These are phyloP conservation scores for Propithecus coquereli DNA, from an alignment of 2,113 vertebrate species.

Conservation along the genomic window DNA sequence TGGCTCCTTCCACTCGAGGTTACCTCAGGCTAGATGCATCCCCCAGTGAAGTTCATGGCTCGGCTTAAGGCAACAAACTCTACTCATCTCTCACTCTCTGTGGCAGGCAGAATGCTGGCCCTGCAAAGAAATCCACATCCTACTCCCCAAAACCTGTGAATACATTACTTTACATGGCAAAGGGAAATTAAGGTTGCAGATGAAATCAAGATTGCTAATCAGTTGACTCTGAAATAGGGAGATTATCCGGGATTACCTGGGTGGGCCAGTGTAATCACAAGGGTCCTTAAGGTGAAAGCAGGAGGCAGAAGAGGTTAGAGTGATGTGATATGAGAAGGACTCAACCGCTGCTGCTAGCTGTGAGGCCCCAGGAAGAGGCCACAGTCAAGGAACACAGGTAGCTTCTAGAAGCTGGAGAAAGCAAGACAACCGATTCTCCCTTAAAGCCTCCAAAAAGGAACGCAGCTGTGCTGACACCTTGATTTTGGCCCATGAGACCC, in stretches of 20 bases:
- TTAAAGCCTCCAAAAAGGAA: background rate
- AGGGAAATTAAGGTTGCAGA: background rate
- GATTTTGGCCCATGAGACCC: background rate
- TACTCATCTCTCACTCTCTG: background rate
- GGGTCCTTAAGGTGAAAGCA: background rate
- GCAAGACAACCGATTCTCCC: background rate
- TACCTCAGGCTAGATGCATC: background rate
- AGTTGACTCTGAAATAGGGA: background rate
- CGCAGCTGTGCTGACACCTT: background rate
- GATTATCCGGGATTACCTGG: background rate
- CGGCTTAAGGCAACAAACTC: background rate
- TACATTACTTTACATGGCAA: background rate
- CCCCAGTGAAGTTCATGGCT: background rate
- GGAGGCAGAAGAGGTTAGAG: background rate
- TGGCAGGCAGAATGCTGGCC: background rate
- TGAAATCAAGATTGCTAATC: background rate
- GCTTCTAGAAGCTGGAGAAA: background rate
- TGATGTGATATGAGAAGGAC: background rate
- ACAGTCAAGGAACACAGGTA: background rate
- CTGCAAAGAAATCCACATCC: background rate
- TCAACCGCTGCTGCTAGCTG: background rate
- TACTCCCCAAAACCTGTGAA: background rate
- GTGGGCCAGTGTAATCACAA: background rate
- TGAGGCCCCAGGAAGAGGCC: background rate
- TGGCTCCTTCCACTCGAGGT: background rate